These are phyloP conservation scores for Prosopocoilus inquinatus DNA, from an alignment of 2,888 invertebrate genomes.

Conservation along the genomic window DNA sequence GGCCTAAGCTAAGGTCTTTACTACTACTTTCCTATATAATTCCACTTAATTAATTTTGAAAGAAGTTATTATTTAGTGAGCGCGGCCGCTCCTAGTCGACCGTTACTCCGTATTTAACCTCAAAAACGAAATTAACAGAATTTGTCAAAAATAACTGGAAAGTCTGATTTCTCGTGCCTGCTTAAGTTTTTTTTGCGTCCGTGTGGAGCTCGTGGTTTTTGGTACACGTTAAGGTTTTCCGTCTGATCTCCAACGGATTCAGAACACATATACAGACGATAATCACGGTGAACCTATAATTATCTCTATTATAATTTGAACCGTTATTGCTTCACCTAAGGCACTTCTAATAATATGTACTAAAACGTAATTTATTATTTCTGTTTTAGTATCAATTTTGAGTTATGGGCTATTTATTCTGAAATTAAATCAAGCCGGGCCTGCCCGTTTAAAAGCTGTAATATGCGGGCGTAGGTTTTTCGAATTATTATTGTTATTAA, in stretches of 20 bases:
- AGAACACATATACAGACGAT: too few species aligned
- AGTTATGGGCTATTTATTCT: constrained; percentile 12
- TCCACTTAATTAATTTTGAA: too few species aligned
- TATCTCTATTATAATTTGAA: constrained; percentile 26
- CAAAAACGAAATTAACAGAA: constrained; percentile 17
- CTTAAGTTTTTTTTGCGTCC: constrained; percentile 9
- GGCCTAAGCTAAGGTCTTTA: too few species aligned
- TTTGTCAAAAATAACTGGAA: constrained; percentile 15
- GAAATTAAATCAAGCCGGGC: too few species aligned
- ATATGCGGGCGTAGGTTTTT: too few species aligned
- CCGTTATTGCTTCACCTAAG: constrained; percentile 24
- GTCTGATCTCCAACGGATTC: too few species aligned
- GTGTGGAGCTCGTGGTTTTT: constrained; percentile 1
- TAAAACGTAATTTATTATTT: constrained; percentile 25
- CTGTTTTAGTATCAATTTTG: constrained; percentile 24
- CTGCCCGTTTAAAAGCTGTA: too few species aligned
- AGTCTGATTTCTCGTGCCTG: too few species aligned
- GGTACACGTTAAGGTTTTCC: not conserved
- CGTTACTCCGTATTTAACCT: constrained; percentile 1
- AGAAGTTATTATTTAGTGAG: not conserved
- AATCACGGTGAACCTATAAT: constrained; percentile 19
- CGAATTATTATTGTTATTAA: too few species aligned
- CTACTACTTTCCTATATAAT: too few species aligned
- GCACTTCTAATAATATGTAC: constrained; percentile 23
- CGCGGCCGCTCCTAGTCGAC: constrained; percentile 9